These are phyloP conservation scores for Acromyrmex echinatior DNA, from an alignment of 1,140 invertebrate species.

Conservation along the genomic window DNA sequence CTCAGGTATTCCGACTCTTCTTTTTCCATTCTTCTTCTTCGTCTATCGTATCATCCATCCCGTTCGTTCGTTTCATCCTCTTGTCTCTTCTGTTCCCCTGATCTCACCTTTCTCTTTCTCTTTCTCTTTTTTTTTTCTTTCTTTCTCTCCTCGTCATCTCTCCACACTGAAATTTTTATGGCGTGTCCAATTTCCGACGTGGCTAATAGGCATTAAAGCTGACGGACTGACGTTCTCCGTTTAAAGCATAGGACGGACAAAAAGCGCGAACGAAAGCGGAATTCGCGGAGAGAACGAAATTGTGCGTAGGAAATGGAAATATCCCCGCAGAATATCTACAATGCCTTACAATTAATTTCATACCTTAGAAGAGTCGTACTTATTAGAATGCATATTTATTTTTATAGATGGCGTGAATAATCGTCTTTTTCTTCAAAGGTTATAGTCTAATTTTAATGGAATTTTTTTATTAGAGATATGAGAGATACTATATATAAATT, in stretches of 20 bases:
- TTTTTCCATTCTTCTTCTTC: slow-evolving; percentile 15
- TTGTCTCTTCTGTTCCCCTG: slow-evolving; percentile 24
- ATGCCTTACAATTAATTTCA: background rate
- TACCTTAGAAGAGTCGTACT: background rate
- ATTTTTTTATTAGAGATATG: slow-evolving; percentile 6
- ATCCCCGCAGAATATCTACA: slow-evolving; percentile 3
- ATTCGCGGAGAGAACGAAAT: slow-evolving; percentile 4
- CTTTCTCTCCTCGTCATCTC: slow-evolving; percentile 66
- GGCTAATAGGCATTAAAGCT: slow-evolving; percentile 76
- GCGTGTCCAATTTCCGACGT: slow-evolving; percentile 76
- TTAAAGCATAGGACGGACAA: slow-evolving; percentile 48
- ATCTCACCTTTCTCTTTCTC: slow-evolving; percentile 41
- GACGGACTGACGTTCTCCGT: slow-evolving; percentile 67
- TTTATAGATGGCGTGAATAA: background rate
- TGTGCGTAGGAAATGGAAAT: slow-evolving; percentile 28
- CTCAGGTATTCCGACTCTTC: background rate
- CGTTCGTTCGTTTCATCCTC: slow-evolving; percentile 6
- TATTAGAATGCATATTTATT: slow-evolving; percentile 27
- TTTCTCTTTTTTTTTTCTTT: slow-evolving; percentile 7
- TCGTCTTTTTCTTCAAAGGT: background rate
- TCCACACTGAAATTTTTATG: slow-evolving; percentile 76
- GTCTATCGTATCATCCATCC: background rate
- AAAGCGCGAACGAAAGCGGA: slow-evolving; percentile 37
- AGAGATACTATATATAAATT: background rate
- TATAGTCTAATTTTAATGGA: background rate